Base-by-base conservation (phyloP, 2,113 vertebrate genomes). In the Melospiza melodia region DNA sequence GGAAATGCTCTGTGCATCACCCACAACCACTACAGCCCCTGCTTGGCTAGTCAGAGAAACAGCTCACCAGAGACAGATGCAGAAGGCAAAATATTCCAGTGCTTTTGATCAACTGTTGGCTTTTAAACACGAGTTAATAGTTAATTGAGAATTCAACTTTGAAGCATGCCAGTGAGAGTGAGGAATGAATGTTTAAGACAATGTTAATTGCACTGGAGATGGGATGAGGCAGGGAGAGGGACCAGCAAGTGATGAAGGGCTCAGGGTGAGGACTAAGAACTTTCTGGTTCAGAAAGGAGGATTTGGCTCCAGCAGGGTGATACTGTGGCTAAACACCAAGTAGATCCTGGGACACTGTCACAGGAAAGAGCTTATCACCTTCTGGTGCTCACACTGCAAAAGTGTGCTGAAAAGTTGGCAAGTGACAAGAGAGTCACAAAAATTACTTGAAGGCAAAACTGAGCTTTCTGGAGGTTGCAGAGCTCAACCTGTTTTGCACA, bases 141-240 rank as follows among this genome's bases (percentile, higher is more conserved):
- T 83, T 87, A 89, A 75, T 74, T 93, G 55, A 33, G 65, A 92
- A 88, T 92, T 88, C 67, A 80, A 27, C 79, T 96, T 73, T 58
- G 72, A 81, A 51, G 41, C 19, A 33, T 49, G 46, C 20, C 80
- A 81, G 43, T 1, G 8, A 77, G 63, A 86, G 37, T 1, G 15
- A 54, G n/a, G 72, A 31, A 58, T 44, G 68, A 66, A 62, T 66
- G 65, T 65, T 80, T 68, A n/a, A 77, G 66, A 67, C 39, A n/a
- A n/a, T 23, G 57, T 52, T 81, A 67, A 87, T 77, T 6, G 2
- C 1, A 2, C 12, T 76, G n/a, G 43, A 80, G 66, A 43, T 55
- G 75, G 25, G 33, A 48, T 69, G 63, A 80, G 39, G 43, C 33
- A 67, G 46, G 15, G 61, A 80, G 35, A 72, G 51, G 39, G 41